These are phyloP conservation scores for Palythoa caribaeorum DNA, from an alignment of 92 coral and sea anemone genomes.

Conservation along the genomic window DNA sequence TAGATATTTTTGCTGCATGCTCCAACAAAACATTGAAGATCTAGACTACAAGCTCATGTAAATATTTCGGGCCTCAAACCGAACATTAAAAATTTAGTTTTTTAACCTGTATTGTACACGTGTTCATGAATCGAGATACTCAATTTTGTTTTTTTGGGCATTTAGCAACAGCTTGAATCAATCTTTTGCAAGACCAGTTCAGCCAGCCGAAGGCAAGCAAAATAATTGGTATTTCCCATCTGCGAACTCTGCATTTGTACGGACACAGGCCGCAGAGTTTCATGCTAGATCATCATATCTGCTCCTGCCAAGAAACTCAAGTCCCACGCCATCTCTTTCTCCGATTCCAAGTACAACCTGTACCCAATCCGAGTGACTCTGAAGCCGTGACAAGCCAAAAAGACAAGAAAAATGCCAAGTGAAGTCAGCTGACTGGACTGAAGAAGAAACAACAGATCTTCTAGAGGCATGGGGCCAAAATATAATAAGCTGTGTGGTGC, in stretches of 20 bases:
- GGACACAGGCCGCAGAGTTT: constrained; percentile 13
- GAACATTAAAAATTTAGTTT: constrained; percentile 6
- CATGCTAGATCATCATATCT: constrained; percentile 1
- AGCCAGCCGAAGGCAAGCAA: not conserved
- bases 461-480: constrained; percentile 53
- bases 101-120: constrained; percentile 5
- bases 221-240: constrained; percentile 16
- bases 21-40: constrained; percentile 22
- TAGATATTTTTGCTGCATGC: constrained; percentile 22
- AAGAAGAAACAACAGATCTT: constrained; percentile 1
- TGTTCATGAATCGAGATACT: constrained; percentile 1
- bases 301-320: not conserved
- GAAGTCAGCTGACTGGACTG: constrained; percentile 7
- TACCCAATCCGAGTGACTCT: constrained; percentile 8
- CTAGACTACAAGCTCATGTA: constrained; percentile 24
- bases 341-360: constrained; percentile 2
- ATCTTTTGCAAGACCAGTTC: constrained; percentile 23
- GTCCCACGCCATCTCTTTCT: constrained; percentile 31
- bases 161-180: constrained; percentile 23
- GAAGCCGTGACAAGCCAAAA: constrained; percentile 20
- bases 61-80: constrained; percentile 11
- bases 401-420: constrained; percentile 5
- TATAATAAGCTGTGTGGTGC: constrained; percentile 52
- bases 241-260: constrained; percentile 1
- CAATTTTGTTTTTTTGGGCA: constrained; percentile 16